These are phyloP conservation scores for Siniperca knerii DNA, from an alignment of 2,113 vertebrate species.

Conservation along the genomic window DNA sequence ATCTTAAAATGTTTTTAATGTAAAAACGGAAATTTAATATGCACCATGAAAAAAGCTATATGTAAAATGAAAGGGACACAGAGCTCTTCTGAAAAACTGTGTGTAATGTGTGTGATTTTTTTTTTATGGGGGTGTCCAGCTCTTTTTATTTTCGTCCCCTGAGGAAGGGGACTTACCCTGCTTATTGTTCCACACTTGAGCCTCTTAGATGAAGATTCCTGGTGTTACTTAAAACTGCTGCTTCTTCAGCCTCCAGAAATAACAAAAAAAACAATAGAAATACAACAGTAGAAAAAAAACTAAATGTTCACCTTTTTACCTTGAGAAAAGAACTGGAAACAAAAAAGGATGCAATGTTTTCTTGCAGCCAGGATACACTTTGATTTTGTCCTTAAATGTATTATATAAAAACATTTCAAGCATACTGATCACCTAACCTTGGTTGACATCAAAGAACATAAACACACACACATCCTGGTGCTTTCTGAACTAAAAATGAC, in stretches of 20 bases:
- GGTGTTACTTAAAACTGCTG: conserved; percentile 26
- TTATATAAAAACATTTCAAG: not conserved
- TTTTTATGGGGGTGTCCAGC: not conserved
- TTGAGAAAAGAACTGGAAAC: not conserved
- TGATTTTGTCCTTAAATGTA: not conserved
- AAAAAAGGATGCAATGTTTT: not conserved
- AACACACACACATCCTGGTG: not conserved
- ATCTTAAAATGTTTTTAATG: not conserved
- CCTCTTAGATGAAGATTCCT: conserved; percentile 42
- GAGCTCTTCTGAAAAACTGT: not conserved
- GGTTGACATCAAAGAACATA: not conserved
- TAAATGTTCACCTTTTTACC: not conserved
- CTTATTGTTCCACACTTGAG: conserved; percentile 60
- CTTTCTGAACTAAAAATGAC: not conserved
- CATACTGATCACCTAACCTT: not conserved
- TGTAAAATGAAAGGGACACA: not conserved
- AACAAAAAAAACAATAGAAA: not conserved
- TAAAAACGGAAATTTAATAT: not conserved
- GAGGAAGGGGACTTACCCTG: conserved; percentile 44
- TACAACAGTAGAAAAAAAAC: not conserved
- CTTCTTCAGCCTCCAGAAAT: not conserved
- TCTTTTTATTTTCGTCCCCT: conserved; percentile 24
- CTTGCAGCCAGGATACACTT: not conserved
- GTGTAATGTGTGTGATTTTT: not conserved
- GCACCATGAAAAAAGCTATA: not conserved